Conservation (phyloP, 2,888 invertebrate genomes). For the Dicyrtoma fusca region DNA sequence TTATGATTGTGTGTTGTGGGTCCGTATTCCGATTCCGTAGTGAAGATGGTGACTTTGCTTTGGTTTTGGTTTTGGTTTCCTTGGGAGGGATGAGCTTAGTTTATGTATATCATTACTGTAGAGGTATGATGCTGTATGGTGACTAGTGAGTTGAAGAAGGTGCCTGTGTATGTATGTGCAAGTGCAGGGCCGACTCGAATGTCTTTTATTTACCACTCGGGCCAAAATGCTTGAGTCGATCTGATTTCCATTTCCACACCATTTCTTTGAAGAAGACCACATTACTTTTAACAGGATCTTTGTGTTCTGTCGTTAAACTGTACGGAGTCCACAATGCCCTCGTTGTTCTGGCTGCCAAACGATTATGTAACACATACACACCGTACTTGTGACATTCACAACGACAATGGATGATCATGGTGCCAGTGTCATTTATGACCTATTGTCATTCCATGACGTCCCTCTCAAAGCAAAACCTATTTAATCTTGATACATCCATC, state of each 20-base stretch:
- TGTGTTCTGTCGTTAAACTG: conserved; percentile 21
- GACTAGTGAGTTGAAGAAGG: too few relatives aligned
- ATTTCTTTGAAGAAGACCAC: conserved; percentile 36
- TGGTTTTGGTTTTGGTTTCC: too few relatives aligned
- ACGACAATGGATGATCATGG: conserved; percentile 18
- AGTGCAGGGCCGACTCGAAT: too few relatives aligned
- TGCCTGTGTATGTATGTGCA: too few relatives aligned
- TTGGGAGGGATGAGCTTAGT: too few relatives aligned
- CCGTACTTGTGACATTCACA: background rate
- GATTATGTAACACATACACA: conserved; percentile 7
- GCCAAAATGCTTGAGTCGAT: conserved; percentile 29
- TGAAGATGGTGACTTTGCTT: too few relatives aligned
- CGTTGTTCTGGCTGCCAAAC: conserved; percentile 31
- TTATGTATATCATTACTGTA: too few relatives aligned
- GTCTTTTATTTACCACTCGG: conserved; percentile 31
- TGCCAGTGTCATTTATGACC: conserved; percentile 35
- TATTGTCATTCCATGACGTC: conserved; percentile 29
- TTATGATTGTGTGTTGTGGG: too few relatives aligned
- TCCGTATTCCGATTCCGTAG: too few relatives aligned
- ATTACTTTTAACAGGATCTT: conserved; percentile 31
- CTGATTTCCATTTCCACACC: conserved; percentile 39
- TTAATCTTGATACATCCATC: too few relatives aligned
- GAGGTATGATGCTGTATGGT: too few relatives aligned
- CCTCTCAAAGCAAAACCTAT: background rate
- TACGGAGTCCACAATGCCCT: conserved; percentile 10